A percentile compares a stretch with the other conserved stretches of the same genome.
phyloP scores from a whole-genome alignment of 2,888 invertebrate species.

The Drosophila mettleri region DNA sequence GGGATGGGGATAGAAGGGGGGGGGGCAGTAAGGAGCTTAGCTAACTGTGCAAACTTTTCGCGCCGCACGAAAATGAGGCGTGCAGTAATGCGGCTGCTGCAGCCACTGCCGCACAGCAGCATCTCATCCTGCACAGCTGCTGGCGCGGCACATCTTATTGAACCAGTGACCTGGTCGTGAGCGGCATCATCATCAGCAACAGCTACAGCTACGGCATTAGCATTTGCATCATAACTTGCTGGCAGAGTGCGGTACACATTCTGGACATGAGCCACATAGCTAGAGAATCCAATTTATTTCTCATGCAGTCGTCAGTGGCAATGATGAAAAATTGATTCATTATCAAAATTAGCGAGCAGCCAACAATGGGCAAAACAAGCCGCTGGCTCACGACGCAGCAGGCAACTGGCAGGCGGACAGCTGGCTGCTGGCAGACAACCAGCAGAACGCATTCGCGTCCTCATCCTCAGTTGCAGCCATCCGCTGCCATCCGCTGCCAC shows the following conservation, averaged over 20 bases:
- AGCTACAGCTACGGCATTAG: slow-evolving; percentile 12
- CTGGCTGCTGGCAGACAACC: slow-evolving; percentile 24
- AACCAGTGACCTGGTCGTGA: slow-evolving; percentile 84
- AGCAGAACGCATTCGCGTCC: slow-evolving; percentile 37
- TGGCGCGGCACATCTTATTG: slow-evolving; percentile 71
- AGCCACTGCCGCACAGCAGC: slow-evolving; percentile 1
- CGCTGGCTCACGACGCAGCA: slow-evolving; percentile 69
- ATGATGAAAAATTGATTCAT: slow-evolving; percentile 80
- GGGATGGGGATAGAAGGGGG: neutral
- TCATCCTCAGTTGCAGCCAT: slow-evolving; percentile 16
- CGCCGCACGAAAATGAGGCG: slow-evolving; percentile 76
- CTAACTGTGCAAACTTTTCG: slow-evolving; percentile 67
- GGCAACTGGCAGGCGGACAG: slow-evolving; percentile 19
- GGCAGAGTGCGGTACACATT: slow-evolving; percentile 50
- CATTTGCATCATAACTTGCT: slow-evolving; percentile 66
- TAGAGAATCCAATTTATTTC: slow-evolving; percentile 76
- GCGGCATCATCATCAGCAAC: slow-evolving; percentile 28
- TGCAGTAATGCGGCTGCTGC: slow-evolving; percentile 46
- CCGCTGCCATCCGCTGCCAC: slow-evolving; percentile 64
- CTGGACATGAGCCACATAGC: slow-evolving; percentile 43
- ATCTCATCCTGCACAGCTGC: slow-evolving; percentile 54
- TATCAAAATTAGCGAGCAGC: slow-evolving; percentile 79
- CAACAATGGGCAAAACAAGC: slow-evolving; percentile 72
- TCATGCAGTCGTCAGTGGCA: slow-evolving; percentile 70
- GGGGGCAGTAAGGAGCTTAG: neutral